Evolutionary conservation across 2,888 invertebrate species (phyloP).

Genomic region (Gastrophysa polygoni): DNA sequence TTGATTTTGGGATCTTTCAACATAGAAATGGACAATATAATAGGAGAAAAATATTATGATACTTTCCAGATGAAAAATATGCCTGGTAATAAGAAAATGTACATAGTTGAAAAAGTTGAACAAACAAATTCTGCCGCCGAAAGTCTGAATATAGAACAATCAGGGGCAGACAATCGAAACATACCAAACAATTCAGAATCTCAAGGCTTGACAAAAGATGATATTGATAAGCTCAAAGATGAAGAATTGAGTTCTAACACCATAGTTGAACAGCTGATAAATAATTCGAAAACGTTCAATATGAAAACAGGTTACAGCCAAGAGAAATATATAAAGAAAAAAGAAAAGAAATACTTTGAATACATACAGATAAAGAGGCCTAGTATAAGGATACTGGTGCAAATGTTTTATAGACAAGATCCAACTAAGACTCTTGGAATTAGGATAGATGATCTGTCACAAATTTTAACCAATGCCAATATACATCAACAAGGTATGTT

Average conservation of each 20-base stretch:
- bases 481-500: constrained; percentile 67
- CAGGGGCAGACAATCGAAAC: constrained; percentile 83
- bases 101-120: constrained; percentile 62
- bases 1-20: constrained; percentile 73
- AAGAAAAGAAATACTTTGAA: constrained; percentile 91
- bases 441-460: constrained; percentile 86
- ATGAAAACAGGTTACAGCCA: constrained; percentile 91
- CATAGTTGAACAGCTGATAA: constrained; percentile 85
- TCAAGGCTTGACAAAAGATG: constrained; percentile 81
- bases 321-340: constrained; percentile 94
- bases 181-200: constrained; percentile 80
- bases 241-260: constrained; percentile 78
- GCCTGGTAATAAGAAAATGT: constrained; percentile 62
- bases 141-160: constrained; percentile 68
- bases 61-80: constrained; percentile 77
- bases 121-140: constrained; percentile 64
- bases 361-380: constrained; percentile 81
- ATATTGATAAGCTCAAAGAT: constrained; percentile 80
- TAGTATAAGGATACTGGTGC: constrained; percentile 78
- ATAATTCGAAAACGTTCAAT: constrained; percentile 89
- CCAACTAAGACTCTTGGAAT: constrained; percentile 77
- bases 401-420: constrained; percentile 84
- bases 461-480: constrained; percentile 83
- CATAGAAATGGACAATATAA: constrained; percentile 69
- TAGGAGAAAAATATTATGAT: constrained; percentile 74